Evolutionary conservation across 2,113 vertebrate species (phyloP).

Genomic region (Laticauda laticaudata): DNA sequence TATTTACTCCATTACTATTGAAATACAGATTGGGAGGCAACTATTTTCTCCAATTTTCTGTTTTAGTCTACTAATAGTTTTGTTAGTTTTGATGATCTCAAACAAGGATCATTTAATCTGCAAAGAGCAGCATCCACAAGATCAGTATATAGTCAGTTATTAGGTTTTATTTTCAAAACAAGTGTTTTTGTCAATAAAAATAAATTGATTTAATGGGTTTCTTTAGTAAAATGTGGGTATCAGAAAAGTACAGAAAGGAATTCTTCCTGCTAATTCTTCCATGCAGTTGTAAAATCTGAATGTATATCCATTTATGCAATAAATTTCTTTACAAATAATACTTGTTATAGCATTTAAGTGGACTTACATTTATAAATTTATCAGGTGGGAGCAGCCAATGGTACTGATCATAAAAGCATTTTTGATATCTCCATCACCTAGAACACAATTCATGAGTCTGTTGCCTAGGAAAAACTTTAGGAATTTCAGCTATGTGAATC

Average conservation of each 20-base stretch:
- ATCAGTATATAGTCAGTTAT: constrained; percentile 51
- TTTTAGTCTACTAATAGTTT: constrained; percentile 62
- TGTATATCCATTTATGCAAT: not conserved
- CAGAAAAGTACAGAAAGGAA: constrained; percentile 34
- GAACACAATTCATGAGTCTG: not conserved
- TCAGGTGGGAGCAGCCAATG: not conserved
- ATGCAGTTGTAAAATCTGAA: not conserved
- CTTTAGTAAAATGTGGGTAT: constrained; percentile 30
- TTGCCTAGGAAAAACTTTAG: not conserved
- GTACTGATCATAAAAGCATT: not conserved
- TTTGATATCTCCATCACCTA: not conserved
- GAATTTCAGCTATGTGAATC: not conserved
- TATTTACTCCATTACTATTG: constrained; percentile 42
- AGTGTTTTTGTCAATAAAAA: constrained; percentile 53
- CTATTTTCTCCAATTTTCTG: constrained; percentile 53
- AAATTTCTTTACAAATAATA: not conserved
- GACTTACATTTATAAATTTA: not conserved
- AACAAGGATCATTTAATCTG: constrained; percentile 70
- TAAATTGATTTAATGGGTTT: constrained; percentile 57
- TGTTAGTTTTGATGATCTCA: constrained; percentile 60
- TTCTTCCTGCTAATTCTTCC: not conserved
- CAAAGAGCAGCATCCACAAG: constrained; percentile 61
- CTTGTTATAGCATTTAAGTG: not conserved
- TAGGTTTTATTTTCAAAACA: constrained; percentile 65
- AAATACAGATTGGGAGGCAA: constrained; percentile 53